These are phyloP conservation scores for Microhierax caerulescens DNA, from an alignment of 2,797 vertebrate species.

Conservation along the genomic window DNA sequence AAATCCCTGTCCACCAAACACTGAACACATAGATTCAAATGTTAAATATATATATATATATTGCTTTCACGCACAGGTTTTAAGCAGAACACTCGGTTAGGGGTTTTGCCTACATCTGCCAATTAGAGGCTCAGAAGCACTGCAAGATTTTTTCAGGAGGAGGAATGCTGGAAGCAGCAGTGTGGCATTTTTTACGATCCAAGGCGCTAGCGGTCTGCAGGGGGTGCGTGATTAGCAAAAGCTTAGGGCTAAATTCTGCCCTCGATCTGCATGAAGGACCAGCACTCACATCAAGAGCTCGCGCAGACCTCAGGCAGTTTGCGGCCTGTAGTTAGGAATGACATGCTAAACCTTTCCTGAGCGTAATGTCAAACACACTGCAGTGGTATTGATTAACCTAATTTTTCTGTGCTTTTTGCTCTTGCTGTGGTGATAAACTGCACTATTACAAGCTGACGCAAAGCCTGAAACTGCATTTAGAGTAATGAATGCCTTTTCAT, in stretches of 20 bases:
- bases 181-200: not conserved
- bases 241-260: not conserved
- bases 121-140: not conserved
- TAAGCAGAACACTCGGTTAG: not conserved
- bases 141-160: not conserved
- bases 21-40: not conserved
- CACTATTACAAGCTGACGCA: slow-evolving; percentile 39
- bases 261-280: not conserved
- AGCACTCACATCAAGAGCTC: not conserved
- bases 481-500: slow-evolving; percentile 29
- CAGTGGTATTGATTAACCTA: slow-evolving; percentile 65
- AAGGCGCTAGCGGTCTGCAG: not conserved
- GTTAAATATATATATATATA: not conserved
- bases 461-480: slow-evolving; percentile 43
- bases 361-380: slow-evolving; percentile 30
- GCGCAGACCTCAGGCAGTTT: not conserved
- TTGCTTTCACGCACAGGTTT: not conserved
- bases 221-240: not conserved
- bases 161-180: not conserved
- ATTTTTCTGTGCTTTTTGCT: slow-evolving; percentile 47
- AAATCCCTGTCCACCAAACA: not conserved
- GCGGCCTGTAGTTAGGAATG: not conserved
- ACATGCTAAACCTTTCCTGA: slow-evolving; percentile 21
- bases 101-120: not conserved
- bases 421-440: slow-evolving; percentile 56